Percentiles rank a stretch among this genome's conserved stretches.
Conservation (phyloP, 2,797 vertebrate species). For the Vireo griseus region DNA sequence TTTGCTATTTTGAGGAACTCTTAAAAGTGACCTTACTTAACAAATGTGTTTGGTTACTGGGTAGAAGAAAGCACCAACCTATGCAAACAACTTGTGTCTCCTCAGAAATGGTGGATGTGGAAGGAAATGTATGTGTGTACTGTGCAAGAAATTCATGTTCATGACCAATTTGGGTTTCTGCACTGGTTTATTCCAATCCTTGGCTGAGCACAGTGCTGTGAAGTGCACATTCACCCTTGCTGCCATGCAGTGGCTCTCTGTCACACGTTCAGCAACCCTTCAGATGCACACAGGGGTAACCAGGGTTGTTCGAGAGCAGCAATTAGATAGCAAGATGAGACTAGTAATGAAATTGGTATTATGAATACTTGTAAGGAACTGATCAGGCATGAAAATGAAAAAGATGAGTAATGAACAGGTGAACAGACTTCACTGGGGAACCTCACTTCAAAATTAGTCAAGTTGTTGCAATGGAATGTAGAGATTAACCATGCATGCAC, state of each 20-base stretch:
- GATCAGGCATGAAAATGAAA: not conserved
- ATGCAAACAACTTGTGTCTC: accelerated
- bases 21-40: not conserved
- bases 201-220: not conserved
- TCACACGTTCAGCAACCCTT: not conserved
- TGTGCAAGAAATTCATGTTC: not conserved
- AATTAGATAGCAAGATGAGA: not conserved
- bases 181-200: not conserved
- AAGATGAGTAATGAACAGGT: not conserved
- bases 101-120: not conserved
- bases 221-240: not conserved
- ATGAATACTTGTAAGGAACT: not conserved
- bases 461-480: not conserved
- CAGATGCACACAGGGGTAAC: not conserved
- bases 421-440: not conserved
- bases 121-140: not conserved
- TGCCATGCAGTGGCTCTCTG: not conserved
- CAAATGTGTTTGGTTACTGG: not conserved
- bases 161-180: not conserved
- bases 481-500: not conserved
- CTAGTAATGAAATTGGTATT: not conserved
- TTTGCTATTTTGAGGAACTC: not conserved
- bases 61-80: not conserved
- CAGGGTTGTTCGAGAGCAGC: not conserved
- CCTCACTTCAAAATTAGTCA: not conserved